phyloP scores from a whole-genome alignment of 2,888 invertebrate species.

The Seira musarum region DNA sequence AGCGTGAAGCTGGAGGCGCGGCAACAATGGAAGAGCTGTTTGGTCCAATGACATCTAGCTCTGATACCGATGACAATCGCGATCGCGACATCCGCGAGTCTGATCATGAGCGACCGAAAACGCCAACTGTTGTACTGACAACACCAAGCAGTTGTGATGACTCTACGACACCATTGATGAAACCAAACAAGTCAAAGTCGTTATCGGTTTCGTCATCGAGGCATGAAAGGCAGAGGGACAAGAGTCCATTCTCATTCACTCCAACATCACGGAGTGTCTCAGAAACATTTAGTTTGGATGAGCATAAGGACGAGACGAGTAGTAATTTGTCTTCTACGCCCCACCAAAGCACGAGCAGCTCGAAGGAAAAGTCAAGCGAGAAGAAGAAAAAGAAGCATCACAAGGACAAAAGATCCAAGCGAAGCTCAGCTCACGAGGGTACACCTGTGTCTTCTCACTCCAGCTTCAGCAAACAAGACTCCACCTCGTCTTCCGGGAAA shows the following conservation, averaged over 20 bases:
- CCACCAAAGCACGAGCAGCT: background rate
- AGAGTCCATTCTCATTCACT: conserved; percentile 35
- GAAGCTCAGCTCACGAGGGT: conserved; percentile 79
- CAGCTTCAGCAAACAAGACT: conserved; percentile 43
- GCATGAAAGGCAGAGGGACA: conserved; percentile 44
- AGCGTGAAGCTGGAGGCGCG: conserved; percentile 55
- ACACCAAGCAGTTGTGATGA: conserved; percentile 57
- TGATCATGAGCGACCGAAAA: too few species aligned
- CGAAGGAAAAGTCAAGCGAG: conserved; percentile 72
- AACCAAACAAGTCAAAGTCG: conserved; percentile 49
- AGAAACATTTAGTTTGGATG: conserved; percentile 26
- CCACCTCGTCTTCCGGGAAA: conserved; percentile 11
- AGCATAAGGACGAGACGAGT: background rate
- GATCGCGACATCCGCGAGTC: conserved; percentile 50
- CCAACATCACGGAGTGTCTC: conserved; percentile 31
- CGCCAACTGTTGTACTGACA: conserved; percentile 54
- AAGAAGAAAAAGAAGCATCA: conserved; percentile 90
- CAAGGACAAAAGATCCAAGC: conserved; percentile 81
- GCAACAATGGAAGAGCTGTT: conserved; percentile 67
- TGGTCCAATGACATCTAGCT: conserved; percentile 66
- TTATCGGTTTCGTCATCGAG: conserved; percentile 25
- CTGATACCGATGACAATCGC: conserved; percentile 65
- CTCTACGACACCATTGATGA: conserved; percentile 21
- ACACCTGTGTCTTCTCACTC: conserved; percentile 46
- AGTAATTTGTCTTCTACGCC: conserved; percentile 17